phyloP scores from a whole-genome alignment of 2,113 vertebrate species.

The Limanda limanda region DNA sequence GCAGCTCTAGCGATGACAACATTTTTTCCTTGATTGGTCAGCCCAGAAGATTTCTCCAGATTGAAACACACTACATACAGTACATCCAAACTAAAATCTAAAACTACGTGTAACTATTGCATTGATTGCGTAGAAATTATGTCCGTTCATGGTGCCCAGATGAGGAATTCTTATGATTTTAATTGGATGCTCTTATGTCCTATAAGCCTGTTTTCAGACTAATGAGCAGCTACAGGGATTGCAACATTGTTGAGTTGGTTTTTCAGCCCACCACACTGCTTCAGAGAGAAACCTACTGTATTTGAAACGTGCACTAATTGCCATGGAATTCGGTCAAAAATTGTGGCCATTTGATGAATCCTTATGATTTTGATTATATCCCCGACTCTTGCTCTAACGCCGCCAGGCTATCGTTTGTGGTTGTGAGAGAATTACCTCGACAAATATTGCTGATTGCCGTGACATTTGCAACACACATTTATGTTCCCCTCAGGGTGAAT shows the following conservation, averaged over 20 bases:
- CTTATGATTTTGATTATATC: background rate
- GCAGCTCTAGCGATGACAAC: background rate
- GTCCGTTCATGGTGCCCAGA: background rate
- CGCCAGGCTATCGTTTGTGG: background rate
- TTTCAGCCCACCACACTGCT: too few relatives aligned
- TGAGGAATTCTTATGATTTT: constrained; percentile 1
- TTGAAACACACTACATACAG: background rate
- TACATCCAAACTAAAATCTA: too few relatives aligned
- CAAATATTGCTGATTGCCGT: background rate
- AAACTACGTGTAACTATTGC: too few relatives aligned
- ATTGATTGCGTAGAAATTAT: too few relatives aligned
- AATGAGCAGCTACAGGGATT: too few relatives aligned
- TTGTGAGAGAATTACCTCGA: background rate
- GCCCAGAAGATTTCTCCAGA: background rate
- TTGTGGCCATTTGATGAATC: background rate
- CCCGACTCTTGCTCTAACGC: background rate
- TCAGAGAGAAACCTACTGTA: too few relatives aligned
- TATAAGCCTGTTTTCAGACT: too few relatives aligned
- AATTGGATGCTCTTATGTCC: background rate
- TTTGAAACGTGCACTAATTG: too few relatives aligned
- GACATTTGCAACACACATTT: background rate
- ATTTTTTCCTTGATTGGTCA: background rate
- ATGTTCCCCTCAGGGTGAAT: background rate
- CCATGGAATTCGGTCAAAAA: too few relatives aligned
- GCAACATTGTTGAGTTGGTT: too few relatives aligned